phyloP scores from a whole-genome alignment of 2,888 invertebrate genomes.

The Diarsia brunnea region DNA sequence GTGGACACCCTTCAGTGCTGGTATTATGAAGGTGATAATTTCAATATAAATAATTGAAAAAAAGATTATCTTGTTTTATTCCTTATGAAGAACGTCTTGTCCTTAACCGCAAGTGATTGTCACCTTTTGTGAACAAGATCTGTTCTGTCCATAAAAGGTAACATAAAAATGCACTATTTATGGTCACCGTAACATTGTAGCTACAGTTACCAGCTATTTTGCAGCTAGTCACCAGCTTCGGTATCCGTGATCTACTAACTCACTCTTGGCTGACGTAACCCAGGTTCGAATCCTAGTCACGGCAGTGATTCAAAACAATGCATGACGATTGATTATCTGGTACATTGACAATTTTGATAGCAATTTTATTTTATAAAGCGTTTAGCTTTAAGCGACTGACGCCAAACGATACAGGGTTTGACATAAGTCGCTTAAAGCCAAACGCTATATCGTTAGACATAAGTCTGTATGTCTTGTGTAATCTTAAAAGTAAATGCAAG shows the following conservation, averaged over 20 bases:
- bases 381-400: no score
- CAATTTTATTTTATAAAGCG: no score
- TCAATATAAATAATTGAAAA: slow-evolving; percentile 88
- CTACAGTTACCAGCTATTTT: slow-evolving; percentile 7
- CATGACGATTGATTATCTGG: neutral
- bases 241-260: neutral
- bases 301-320: slow-evolving; percentile 81
- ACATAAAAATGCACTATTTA: slow-evolving; percentile 36
- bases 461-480: no score
- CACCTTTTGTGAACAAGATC: neutral
- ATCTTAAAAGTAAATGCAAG: no score
- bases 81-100: neutral
- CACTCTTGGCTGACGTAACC: slow-evolving; percentile 92
- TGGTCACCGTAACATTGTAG: neutral
- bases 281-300: slow-evolving; percentile 93
- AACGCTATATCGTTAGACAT: no score
- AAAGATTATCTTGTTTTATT: slow-evolving; percentile 68
- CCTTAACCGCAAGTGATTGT: neutral
- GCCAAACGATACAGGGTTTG: no score
- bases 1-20: slow-evolving; percentile 89
- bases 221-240: neutral
- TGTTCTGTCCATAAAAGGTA: slow-evolving; percentile 16
- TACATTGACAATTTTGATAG: no score
- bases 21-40: slow-evolving; percentile 89
- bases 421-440: no score